These are phyloP conservation scores for Rhinoraja longicauda DNA, from an alignment of 2,797 vertebrate species.

Conservation along the genomic window DNA sequence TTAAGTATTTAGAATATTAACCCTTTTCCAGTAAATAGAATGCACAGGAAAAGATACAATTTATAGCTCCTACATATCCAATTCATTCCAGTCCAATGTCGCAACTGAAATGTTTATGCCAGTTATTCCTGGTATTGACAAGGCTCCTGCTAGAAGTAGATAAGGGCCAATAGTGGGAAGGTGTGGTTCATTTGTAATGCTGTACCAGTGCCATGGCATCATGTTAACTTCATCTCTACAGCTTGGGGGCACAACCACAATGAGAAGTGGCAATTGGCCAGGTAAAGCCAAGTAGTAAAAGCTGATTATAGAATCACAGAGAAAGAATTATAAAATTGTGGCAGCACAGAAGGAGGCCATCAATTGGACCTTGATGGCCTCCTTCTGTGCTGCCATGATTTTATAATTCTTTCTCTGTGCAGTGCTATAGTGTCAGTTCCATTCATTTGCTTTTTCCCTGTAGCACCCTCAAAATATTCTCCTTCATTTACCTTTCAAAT, in stretches of 20 bases:
- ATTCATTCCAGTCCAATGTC: conserved; percentile 2
- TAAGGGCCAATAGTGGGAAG: not conserved
- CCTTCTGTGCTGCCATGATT: too few relatives aligned
- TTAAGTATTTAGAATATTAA: not conserved
- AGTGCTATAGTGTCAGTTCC: too few relatives aligned
- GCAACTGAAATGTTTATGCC: not conserved
- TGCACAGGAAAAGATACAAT: not conserved
- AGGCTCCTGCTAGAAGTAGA: not conserved
- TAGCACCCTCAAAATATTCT: too few relatives aligned
- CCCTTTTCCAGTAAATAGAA: not conserved
- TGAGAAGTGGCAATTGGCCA: not conserved
- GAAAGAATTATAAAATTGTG: too few relatives aligned
- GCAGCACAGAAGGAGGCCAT: too few relatives aligned
- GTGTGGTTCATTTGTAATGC: not conserved
- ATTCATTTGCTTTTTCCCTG: too few relatives aligned
- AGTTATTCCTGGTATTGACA: not conserved
- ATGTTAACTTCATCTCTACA: not conserved
- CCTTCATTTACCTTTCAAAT: too few relatives aligned
- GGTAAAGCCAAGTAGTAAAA: not conserved
- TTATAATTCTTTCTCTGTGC: too few relatives aligned
- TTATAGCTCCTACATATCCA: not conserved
- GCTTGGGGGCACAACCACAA: not conserved
- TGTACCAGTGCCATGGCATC: not conserved
- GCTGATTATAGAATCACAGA: too few relatives aligned
- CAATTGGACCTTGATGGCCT: too few relatives aligned